Percentiles rank a stretch among this genome's conserved stretches.
These are phyloP conservation scores for Sogatella furcifera DNA, from an alignment of 1,140 invertebrate species.

Conservation along the genomic window DNA sequence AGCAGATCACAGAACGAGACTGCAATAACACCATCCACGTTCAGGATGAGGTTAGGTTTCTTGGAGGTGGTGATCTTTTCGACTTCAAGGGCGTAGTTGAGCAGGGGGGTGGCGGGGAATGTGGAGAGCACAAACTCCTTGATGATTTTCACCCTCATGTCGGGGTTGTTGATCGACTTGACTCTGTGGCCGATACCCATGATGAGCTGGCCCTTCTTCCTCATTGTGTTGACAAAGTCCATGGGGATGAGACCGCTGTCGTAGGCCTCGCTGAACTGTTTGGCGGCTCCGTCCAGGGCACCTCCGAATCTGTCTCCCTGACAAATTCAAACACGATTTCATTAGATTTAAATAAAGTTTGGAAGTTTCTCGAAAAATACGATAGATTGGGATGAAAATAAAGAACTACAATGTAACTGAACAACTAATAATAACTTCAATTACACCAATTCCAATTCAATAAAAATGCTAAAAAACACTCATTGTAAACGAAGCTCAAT, in stretches of 20 bases:
- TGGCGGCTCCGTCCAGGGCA: conserved; percentile 90
- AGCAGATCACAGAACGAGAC: conserved; percentile 95
- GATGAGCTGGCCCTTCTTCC: conserved; percentile 94
- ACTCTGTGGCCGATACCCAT: conserved; percentile 99
- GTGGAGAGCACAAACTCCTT: conserved; percentile 92
- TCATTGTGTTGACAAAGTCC: conserved; percentile 97
- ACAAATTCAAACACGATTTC: conserved; percentile 9
- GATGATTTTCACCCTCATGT: conserved; percentile 92
- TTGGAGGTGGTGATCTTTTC: conserved; percentile 99
- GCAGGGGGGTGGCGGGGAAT: conserved; percentile 84
- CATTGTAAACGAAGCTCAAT: too few species aligned
- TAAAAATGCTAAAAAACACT: too few species aligned
- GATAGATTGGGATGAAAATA: background rate
- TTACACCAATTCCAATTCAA: too few species aligned
- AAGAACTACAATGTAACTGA: background rate
- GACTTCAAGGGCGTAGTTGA: conserved; percentile 93
- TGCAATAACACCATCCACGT: conserved; percentile 97
- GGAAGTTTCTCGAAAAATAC: too few species aligned
- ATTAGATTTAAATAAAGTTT: background rate
- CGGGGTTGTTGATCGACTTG: conserved; percentile 99
- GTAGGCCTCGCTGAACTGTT: conserved; percentile 92
- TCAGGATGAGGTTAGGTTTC: conserved; percentile 98
- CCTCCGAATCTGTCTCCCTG: conserved; percentile 98
- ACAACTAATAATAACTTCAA: too few species aligned
- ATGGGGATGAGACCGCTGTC: conserved; percentile 89